Percentiles rank a stretch among this genome's conserved stretches.
These are phyloP conservation scores for Chaenocephalus aceratus DNA, from an alignment of 2,113 vertebrate genomes.

Conservation along the genomic window DNA sequence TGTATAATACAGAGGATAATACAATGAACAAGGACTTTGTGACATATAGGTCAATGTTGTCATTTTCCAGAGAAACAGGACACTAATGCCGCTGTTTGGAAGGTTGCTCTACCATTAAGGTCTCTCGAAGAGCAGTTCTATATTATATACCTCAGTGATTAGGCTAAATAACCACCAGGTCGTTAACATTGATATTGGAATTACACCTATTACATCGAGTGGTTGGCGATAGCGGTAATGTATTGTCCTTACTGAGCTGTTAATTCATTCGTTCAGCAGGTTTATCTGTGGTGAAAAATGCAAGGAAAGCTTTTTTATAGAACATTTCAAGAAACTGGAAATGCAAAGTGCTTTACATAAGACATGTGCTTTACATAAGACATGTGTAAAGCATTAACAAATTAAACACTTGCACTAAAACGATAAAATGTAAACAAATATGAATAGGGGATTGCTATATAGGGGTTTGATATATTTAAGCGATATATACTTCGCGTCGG, in stretches of 20 bases:
- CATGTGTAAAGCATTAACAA: background rate
- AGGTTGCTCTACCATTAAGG: background rate
- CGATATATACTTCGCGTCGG: too few relatives aligned
- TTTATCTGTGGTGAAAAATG: background rate
- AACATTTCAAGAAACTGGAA: background rate
- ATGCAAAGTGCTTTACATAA: background rate
- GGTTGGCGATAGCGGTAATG: conserved; percentile 28
- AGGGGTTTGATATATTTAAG: too few relatives aligned
- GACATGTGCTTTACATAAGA: background rate
- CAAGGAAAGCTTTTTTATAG: background rate
- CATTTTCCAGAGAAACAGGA: background rate
- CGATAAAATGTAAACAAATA: background rate
- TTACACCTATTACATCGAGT: conserved; percentile 30
- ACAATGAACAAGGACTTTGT: background rate
- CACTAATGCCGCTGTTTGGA: background rate
- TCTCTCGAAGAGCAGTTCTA: background rate
- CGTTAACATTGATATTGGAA: conserved; percentile 57
- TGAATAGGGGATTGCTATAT: too few relatives aligned
- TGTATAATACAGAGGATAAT: background rate
- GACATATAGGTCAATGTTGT: background rate
- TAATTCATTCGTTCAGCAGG: conserved; percentile 3
- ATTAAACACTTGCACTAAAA: background rate
- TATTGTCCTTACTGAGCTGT: conserved; percentile 21
- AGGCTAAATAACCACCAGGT: conserved; percentile 37
- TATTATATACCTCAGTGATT: conserved; percentile 32